phyloP scores from a whole-genome alignment of 2,113 vertebrate genomes.

The Redunca redunca region DNA sequence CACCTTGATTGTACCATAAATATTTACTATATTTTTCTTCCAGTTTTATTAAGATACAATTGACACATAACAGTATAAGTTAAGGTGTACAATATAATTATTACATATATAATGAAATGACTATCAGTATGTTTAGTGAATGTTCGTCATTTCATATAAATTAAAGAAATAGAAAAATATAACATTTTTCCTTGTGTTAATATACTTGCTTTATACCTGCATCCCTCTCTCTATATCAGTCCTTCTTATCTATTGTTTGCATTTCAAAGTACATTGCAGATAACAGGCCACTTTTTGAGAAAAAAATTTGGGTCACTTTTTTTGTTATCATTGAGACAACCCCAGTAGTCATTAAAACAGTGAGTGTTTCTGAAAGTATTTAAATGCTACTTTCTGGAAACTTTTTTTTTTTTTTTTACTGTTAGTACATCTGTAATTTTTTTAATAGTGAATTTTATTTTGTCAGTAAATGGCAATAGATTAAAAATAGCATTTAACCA shows the following conservation, averaged over 20 bases:
- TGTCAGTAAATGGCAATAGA: not conserved
- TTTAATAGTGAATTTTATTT: conserved; percentile 12
- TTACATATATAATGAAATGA: not conserved
- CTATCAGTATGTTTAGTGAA: not conserved
- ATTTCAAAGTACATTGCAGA: not conserved
- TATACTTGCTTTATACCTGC: not conserved
- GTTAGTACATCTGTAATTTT: not conserved
- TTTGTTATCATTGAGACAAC: not conserved
- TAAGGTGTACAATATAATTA: not conserved
- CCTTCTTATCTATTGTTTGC: not conserved
- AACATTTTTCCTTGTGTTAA: not conserved
- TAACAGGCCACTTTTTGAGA: not conserved
- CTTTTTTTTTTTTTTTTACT: conserved; percentile 10
- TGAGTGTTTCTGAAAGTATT: not conserved
- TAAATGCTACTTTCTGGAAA: not conserved
- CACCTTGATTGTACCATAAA: not conserved
- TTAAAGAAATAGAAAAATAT: not conserved
- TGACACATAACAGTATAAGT: not conserved
- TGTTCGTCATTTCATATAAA: not conserved
- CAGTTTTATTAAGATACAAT: not conserved
- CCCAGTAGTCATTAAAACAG: not conserved
- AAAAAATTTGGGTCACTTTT: not conserved
- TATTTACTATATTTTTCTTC: not conserved
- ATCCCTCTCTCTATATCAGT: not conserved
- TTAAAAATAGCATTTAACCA: conserved; percentile 17